Evolutionary conservation across 2,113 vertebrate species (phyloP), one percentile per base, ranked within the genome.

Genomic region (Arvicanthis niloticus): DNA sequence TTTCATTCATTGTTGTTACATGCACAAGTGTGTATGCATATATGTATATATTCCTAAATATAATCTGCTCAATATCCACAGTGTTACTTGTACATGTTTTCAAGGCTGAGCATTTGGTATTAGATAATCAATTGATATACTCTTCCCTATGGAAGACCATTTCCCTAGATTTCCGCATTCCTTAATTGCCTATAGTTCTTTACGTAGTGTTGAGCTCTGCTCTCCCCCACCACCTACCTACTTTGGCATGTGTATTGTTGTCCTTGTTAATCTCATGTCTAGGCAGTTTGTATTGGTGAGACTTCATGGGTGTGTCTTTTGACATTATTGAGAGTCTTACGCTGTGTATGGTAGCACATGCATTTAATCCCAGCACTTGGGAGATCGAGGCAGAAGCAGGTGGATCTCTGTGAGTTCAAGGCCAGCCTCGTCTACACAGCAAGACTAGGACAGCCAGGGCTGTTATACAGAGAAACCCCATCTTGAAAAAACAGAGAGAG

Each of bases 171-270:
- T 58, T 40, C 78, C 40, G 34, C 78, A 58, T 82, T 82, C 21
- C 37, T n/a, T 58, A 24, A 19, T 7, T 58, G 37, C 19, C 53
- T 82, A 11, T 26, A 58, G 53, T 82, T 82, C 51, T 58, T 82
- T 58, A 58, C 40, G 78, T n/a, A 40, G 21, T 22, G 34, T 13
- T n/a, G 78, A 56, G 78, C 2, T 19, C 3, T 9, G 9, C 15
- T 3, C 0, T 7, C 72, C 21, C 21, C 4, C 19, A 0, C 42
- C 1, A 26, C 42, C 16, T 1, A 34, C 8, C 51, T 51, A 80
- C 51, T 56, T 56, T n/a, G 53, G 53, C 37, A 82, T n/a, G 34
- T 13, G 21, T 82, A 58, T 58, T 82, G 5, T 21, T 81, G 37
- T 82, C 53, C 37, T 82, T 58, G 17, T 26, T 82, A 37, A 58